Conservation (phyloP, 1,140 invertebrate genomes). For the Cataglyphis hispanica region DNA sequence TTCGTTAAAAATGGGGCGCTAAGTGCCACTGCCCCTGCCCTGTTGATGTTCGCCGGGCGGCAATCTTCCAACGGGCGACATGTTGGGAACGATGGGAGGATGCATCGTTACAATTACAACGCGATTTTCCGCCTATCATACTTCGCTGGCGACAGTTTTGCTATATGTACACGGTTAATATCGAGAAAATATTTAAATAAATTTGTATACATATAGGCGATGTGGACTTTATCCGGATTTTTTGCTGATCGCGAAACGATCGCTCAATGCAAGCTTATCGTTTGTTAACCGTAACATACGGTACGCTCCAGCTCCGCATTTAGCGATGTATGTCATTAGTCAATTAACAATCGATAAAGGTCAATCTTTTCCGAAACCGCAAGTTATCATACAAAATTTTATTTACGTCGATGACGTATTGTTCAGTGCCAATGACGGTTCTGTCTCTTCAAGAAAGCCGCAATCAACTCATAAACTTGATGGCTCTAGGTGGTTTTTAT, state of each 20-base stretch:
- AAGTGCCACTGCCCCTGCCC: too few relatives aligned
- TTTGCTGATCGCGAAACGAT: background rate
- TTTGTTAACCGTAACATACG: background rate
- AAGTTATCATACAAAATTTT: background rate
- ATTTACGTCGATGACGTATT: slow-evolving; percentile 12
- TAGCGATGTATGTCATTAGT: background rate
- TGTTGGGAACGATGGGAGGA: too few relatives aligned
- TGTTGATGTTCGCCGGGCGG: too few relatives aligned
- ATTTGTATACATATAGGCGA: background rate
- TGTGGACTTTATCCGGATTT: background rate
- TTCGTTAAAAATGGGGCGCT: too few relatives aligned
- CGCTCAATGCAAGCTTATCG: background rate
- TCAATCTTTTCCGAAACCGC: background rate
- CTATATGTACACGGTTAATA: background rate
- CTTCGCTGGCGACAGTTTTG: background rate
- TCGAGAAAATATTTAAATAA: slow-evolving; percentile 32
- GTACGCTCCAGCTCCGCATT: background rate
- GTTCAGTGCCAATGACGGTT: background rate
- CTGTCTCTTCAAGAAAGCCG: background rate
- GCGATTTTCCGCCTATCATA: too few relatives aligned
- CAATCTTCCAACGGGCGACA: too few relatives aligned
- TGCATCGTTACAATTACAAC: too few relatives aligned
- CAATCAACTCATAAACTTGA: background rate
- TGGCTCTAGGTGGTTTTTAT: background rate
- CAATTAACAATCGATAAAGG: background rate